Evolutionary conservation across 2,888 invertebrate species (phyloP).

Genomic region (Megamerina dolium): DNA sequence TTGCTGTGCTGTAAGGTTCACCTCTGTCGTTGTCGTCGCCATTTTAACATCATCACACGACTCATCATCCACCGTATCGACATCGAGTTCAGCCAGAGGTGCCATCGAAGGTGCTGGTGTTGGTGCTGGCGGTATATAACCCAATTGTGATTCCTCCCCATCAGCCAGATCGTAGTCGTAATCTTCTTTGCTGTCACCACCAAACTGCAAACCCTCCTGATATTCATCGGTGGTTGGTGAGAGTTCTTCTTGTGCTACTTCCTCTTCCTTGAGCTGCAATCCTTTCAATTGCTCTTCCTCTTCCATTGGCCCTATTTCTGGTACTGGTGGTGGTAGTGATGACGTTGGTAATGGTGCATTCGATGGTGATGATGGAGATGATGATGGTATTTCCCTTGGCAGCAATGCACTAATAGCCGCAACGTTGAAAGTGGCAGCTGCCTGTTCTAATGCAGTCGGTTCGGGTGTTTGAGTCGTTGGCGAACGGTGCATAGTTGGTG

Average conservation of each 20-base stretch:
- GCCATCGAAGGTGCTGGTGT: conserved; percentile 53
- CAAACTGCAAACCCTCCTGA: conserved; percentile 43
- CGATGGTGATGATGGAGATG: not conserved
- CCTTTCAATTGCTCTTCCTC: conserved; percentile 16
- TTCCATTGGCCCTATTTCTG: conserved; percentile 17
- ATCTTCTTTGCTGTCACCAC: conserved; percentile 30
- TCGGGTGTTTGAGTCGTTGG: not conserved
- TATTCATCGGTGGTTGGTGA: conserved; percentile 49
- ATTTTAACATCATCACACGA: conserved; percentile 42
- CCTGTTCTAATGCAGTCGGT: not conserved
- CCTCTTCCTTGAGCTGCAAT: conserved; percentile 5
- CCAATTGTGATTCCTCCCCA: conserved; percentile 30
- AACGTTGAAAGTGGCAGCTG: not conserved
- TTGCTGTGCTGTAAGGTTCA: not conserved
- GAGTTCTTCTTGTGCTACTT: conserved; percentile 34
- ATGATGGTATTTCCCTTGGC: not conserved
- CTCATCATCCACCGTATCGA: conserved; percentile 64
- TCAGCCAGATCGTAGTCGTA: conserved; percentile 42
- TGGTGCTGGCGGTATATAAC: conserved; percentile 45
- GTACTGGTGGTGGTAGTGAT: conserved; percentile 11
- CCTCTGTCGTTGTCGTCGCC: not conserved
- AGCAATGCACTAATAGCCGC: not conserved
- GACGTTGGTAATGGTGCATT: too few relatives aligned
- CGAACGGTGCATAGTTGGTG: not conserved
- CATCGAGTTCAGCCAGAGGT: conserved; percentile 64